Percentiles rank a stretch among this genome's conserved stretches.
These are phyloP conservation scores for Tetanocera ferruginea DNA, from an alignment of 2,888 invertebrate genomes.

Conservation along the genomic window DNA sequence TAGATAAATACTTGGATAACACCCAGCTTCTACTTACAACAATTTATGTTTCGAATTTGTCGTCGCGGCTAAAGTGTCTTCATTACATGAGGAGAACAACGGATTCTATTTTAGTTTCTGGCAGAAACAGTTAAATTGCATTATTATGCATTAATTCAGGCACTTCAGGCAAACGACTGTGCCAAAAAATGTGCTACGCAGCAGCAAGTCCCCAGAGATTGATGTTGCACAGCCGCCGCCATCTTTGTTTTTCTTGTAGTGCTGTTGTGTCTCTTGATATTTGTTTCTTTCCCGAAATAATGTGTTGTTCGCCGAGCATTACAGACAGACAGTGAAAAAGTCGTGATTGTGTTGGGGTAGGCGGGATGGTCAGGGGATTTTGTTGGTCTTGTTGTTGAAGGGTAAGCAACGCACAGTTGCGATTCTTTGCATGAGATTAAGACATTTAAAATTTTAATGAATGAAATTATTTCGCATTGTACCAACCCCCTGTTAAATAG, in stretches of 20 bases:
- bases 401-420: conserved; percentile 27
- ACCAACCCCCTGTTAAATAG: conserved; percentile 18
- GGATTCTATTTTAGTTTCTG: conserved; percentile 19
- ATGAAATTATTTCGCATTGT: conserved; percentile 51
- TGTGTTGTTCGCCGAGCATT: neutral
- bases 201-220: conserved; percentile 28
- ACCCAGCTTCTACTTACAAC: neutral
- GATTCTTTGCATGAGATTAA: conserved; percentile 53
- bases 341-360: neutral
- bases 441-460: conserved; percentile 55
- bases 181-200: conserved; percentile 30
- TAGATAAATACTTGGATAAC: neutral
- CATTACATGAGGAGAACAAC: neutral
- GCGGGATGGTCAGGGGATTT: neutral
- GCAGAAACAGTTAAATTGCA: conserved; percentile 20
- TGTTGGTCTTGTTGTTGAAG: too few relatives aligned
- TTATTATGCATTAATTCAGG: conserved; percentile 40
- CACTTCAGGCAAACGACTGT: conserved; percentile 27
- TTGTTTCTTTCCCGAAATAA: conserved; percentile 28
- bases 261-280: conserved; percentile 10
- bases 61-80: neutral
- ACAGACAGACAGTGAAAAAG: neutral
- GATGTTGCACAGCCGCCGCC: conserved; percentile 22
- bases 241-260: conserved; percentile 17
- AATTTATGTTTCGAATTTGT: conserved; percentile 13